Evolutionary conservation across 37 sponge, comb jelly and placozoan genomes (phyloP).

Genomic region (Chondrilla cf. caribensis): DNA sequence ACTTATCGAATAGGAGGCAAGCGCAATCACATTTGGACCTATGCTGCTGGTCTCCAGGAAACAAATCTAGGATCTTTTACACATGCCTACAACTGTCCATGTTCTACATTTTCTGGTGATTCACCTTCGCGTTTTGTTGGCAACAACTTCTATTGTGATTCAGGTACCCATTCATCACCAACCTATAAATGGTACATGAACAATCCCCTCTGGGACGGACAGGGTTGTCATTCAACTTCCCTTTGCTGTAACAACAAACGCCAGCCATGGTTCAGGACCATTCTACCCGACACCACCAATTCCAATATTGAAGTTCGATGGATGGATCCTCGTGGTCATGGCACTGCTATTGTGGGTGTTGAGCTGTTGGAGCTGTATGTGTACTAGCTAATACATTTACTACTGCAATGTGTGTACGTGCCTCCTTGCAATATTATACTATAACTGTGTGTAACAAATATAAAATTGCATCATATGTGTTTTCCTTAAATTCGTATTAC

Average conservation of each 20-base stretch:
- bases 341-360: too few species aligned
- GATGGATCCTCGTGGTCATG: too few species aligned
- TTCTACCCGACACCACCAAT: background rate
- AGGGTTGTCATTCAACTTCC: background rate
- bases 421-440: too few species aligned
- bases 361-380: too few species aligned
- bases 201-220: background rate
- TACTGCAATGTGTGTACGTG: too few species aligned
- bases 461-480: too few species aligned
- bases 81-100: background rate
- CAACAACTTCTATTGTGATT: background rate
- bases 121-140: conserved; percentile 13
- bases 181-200: background rate
- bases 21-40: conserved; percentile 5
- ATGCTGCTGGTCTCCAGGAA: conserved; percentile 1
- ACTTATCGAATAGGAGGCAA: background rate
- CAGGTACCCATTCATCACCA: background rate
- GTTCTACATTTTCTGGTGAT: background rate
- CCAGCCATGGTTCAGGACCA: conserved; percentile 1
- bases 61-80: background rate
- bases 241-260: background rate
- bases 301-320: conserved; percentile 8
- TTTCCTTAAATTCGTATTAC: too few species aligned
- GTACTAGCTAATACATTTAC: too few species aligned
- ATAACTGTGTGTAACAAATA: too few species aligned